Percentiles rank a stretch among this genome's conserved stretches.
These are phyloP conservation scores for Pseudeuparius sepicola DNA, from an alignment of 2,888 invertebrate species.

Conservation along the genomic window DNA sequence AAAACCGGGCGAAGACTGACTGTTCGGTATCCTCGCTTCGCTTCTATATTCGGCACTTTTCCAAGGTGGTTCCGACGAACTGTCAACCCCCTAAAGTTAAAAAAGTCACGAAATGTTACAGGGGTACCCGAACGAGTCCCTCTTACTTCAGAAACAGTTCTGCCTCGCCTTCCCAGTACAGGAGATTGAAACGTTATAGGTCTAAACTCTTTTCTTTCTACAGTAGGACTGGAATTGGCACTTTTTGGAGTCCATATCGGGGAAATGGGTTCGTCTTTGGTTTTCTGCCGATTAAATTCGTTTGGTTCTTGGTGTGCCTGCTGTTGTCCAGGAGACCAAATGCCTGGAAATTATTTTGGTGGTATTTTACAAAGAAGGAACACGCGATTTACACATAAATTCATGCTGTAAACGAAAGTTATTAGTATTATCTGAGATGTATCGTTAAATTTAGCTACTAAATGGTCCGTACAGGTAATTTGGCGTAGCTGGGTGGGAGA, in stretches of 20 bases:
- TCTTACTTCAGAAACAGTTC: constrained; percentile 28
- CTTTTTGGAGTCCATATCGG: constrained; percentile 72
- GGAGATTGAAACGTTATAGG: constrained; percentile 70
- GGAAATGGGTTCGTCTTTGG: constrained; percentile 45
- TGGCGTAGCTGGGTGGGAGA: no score
- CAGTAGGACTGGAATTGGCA: constrained; percentile 60
- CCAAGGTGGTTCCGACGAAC: constrained; percentile 22
- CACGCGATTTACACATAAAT: constrained; percentile 14
- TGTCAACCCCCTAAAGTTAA: no score
- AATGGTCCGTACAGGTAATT: no score
- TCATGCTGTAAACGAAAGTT: no score
- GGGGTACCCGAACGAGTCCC: no score
- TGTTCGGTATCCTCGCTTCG: constrained; percentile 41
- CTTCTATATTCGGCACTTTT: constrained; percentile 19
- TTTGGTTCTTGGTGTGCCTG: constrained; percentile 20
- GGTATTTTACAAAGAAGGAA: no score
- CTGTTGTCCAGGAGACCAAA: constrained; percentile 51
- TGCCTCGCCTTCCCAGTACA: constrained; percentile 38
- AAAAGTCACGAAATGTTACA: no score
- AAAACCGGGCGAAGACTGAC: constrained; percentile 56
- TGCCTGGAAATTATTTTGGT: constrained; percentile 32
- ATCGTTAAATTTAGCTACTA: no score
- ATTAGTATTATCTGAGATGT: no score
- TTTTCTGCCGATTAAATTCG: constrained; percentile 17
- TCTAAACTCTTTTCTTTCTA: constrained; percentile 67